phyloP scores from a whole-genome alignment of 2,888 invertebrate genomes.

The Watsonalla cultraria region DNA sequence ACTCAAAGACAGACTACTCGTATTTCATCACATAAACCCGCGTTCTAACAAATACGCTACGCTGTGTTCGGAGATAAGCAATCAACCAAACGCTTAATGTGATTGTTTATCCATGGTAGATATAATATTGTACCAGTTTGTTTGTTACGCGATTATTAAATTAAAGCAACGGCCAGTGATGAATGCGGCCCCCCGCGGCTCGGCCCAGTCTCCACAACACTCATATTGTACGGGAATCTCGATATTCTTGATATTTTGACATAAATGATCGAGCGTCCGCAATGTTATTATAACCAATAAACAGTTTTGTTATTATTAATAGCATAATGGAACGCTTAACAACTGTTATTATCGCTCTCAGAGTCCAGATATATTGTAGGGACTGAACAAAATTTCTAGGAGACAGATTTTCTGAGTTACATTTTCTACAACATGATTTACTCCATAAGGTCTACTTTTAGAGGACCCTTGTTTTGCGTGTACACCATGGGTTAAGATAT shows the following conservation, averaged over 20 bases:
- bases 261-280: slow-evolving; percentile 38
- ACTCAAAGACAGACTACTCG: too few relatives aligned
- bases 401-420: too few relatives aligned
- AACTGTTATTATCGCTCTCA: background rate
- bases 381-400: too few relatives aligned
- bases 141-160: slow-evolving; percentile 62
- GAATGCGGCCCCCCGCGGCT: slow-evolving; percentile 50
- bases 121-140: slow-evolving; percentile 24
- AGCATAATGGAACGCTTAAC: background rate
- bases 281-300: slow-evolving; percentile 6
- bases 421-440: too few relatives aligned
- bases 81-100: slow-evolving; percentile 19
- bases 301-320: slow-evolving; percentile 6
- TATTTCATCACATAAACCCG: too few relatives aligned
- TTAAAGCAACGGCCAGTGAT: slow-evolving; percentile 46
- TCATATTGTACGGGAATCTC: slow-evolving; percentile 33
- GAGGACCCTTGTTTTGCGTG: too few relatives aligned
- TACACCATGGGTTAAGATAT: too few relatives aligned
- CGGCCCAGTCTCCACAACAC: slow-evolving; percentile 37
- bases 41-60: too few relatives aligned
- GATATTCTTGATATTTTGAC: slow-evolving; percentile 44
- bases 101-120: slow-evolving; percentile 18
- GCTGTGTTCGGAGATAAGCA: slow-evolving; percentile 25
- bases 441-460: too few relatives aligned
- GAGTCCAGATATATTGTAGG: background rate